These are phyloP conservation scores for Pollachius pollachius DNA, from an alignment of 2,113 vertebrate genomes.

Conservation along the genomic window DNA sequence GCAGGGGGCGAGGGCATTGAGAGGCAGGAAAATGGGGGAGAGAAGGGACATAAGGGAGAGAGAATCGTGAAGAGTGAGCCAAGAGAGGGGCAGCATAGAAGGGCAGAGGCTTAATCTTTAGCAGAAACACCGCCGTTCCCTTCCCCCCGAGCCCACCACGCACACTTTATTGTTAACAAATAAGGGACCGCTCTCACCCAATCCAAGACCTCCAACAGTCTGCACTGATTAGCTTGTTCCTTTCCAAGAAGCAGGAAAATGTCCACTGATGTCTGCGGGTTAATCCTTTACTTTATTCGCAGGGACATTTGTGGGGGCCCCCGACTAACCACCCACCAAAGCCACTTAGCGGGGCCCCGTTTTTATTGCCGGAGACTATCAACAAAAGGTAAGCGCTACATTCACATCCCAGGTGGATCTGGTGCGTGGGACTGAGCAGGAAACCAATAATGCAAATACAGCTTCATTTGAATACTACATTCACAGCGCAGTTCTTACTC, in stretches of 20 bases:
- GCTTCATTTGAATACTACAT: background rate
- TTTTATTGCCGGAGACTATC: too few relatives aligned
- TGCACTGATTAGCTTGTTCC: conserved; percentile 20
- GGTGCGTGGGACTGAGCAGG: background rate
- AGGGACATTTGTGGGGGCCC: background rate
- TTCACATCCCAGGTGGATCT: conserved; percentile 24
- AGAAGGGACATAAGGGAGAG: conserved; percentile 53
- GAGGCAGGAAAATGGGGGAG: conserved; percentile 28
- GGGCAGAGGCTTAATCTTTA: conserved; percentile 76
- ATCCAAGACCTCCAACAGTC: conserved; percentile 73
- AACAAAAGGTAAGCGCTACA: background rate
- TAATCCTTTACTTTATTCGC: conserved; percentile 59
- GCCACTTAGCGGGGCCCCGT: too few relatives aligned
- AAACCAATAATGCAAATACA: background rate
- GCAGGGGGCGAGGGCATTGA: conserved; percentile 9
- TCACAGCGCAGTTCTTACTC: too few relatives aligned
- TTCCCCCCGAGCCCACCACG: conserved; percentile 35
- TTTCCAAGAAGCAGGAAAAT: conserved; percentile 24
- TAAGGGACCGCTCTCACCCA: conserved; percentile 60
- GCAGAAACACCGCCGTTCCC: conserved; percentile 58
- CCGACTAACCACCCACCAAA: background rate
- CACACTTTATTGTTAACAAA: conserved; percentile 75
- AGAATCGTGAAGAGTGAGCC: conserved; percentile 50
- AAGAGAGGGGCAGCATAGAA: conserved; percentile 61
- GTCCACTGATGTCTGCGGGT: conserved; percentile 66